phyloP scores from a whole-genome alignment of 2,888 invertebrate species.

The Agrypnus murinus region DNA sequence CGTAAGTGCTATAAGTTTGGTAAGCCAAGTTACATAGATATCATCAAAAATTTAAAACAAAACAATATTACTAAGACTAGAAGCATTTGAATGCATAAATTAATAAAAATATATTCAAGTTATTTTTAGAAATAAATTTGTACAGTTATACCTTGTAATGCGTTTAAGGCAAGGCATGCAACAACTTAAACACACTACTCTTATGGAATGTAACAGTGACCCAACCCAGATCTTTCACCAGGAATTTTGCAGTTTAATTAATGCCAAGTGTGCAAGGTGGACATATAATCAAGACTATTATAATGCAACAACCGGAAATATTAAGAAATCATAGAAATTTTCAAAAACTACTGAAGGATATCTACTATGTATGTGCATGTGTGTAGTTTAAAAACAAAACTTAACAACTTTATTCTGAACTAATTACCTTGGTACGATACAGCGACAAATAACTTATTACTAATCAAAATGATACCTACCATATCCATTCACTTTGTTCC shows the following conservation, averaged over 20 bases:
- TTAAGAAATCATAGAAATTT: slow-evolving; percentile 10
- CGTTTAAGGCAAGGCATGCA: slow-evolving; percentile 31
- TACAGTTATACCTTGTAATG: slow-evolving; percentile 24
- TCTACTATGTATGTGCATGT: background rate
- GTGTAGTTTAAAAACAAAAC: too few species aligned
- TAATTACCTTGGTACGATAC: too few species aligned
- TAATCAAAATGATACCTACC: too few species aligned
- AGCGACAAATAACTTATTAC: too few species aligned
- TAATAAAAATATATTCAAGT: too few species aligned
- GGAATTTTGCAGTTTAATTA: slow-evolving; percentile 19
- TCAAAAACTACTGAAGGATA: slow-evolving; percentile 7
- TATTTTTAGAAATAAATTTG: background rate
- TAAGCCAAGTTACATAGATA: too few species aligned
- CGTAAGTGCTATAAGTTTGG: too few species aligned
- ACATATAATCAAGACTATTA: slow-evolving; percentile 5
- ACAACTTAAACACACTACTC: slow-evolving; percentile 30
- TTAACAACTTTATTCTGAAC: too few species aligned
- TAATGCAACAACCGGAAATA: slow-evolving; percentile 7
- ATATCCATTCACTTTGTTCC: too few species aligned
- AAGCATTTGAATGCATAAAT: too few species aligned
- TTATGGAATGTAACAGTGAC: slow-evolving; percentile 47
- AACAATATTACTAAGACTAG: too few species aligned
- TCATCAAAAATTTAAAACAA: too few species aligned
- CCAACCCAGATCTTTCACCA: slow-evolving; percentile 42
- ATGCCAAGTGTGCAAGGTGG: slow-evolving; percentile 22